Base-by-base conservation (phyloP, 2,113 vertebrate species). In the Clarias gariepinus region DNA sequence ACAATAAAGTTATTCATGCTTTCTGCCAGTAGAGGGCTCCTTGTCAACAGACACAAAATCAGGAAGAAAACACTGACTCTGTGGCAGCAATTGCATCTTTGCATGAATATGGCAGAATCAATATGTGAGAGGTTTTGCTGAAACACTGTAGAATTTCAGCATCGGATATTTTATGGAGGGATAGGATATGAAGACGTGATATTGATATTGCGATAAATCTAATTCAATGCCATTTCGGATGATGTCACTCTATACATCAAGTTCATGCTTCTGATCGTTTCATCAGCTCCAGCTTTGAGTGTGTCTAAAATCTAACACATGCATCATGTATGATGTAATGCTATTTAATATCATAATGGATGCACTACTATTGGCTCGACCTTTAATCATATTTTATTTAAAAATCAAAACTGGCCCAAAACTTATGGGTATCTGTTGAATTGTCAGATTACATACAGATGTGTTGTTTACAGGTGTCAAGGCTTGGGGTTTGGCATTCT, bases 1-100 rank as follows among this genome's bases (percentile, higher is more conserved):
- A 58, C 83, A 83, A 85, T 64, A 63, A 88, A 86, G 78, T 55
- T 77, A 25, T 87, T 53, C 86, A 66, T 78, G 18, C 52, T 30
- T 77, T 47, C 73, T 77, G 68, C 90, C 90, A 91, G 89, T 87
- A 92, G 91, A 90, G 91, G 90, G 91, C 89, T 28, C 89, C 88
- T 88, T 78, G 58, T 86, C 89, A 90, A 90, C 87, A 85, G 78
- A 81, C 60, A 86, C 79, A 81, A 85, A 74, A 53, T 55, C 47
- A 73, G 36, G 8, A 69, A 58, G 36, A 66, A 73, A 80, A 78
- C 80, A 61, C 78, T 21, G 57, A 85, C 33, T 82, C n/a, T 78
- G 30, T 63, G 79, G 57, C 71, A 87, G 61, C 41, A 13, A 15
- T 5, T 78, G 55, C 63, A 80, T 83, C 80, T 78, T 28, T 86